Percentiles rank a stretch among this genome's conserved stretches.
phyloP scores from a whole-genome alignment of 1,140 invertebrate species.

The Hypsibius dujardini region DNA sequence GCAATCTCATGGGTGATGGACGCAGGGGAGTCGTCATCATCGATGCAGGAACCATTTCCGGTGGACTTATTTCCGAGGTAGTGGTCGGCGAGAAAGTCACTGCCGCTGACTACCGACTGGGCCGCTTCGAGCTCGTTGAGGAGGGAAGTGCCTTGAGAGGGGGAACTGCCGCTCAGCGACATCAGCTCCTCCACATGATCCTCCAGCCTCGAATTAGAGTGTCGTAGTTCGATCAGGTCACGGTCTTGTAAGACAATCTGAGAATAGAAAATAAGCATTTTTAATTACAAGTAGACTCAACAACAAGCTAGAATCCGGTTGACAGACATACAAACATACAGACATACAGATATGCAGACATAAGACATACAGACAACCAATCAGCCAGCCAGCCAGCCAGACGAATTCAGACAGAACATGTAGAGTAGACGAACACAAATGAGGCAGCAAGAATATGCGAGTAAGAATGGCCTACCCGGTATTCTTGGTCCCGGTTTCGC shows the following conservation, averaged over 20 bases:
- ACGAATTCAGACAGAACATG: no score
- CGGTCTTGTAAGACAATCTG: constrained; percentile 36
- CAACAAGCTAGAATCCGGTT: no score
- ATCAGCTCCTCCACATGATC: constrained; percentile 33
- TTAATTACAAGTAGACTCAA: no score
- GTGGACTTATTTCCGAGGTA: constrained; percentile 24
- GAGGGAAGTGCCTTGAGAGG: constrained; percentile 31
- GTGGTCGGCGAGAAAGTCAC: constrained; percentile 29
- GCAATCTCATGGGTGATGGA: constrained; percentile 16
- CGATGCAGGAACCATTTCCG: constrained; percentile 4
- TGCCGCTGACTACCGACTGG: constrained; percentile 16
- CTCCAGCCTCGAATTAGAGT: constrained; percentile 35
- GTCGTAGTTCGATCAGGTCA: constrained; percentile 44
- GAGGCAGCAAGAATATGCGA: no score
- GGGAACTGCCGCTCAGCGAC: constrained; percentile 19
- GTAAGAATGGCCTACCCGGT: constrained; percentile 34
- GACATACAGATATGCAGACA: no score
- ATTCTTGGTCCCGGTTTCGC: constrained; percentile 62
- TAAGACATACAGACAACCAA: no score
- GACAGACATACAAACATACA: no score
- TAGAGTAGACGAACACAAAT: no score
- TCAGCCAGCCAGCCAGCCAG: no score
- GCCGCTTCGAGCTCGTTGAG: constrained; percentile 37
- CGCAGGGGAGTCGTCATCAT: constrained; percentile 10
- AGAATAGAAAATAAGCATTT: no score